Base-by-base conservation (phyloP, 2,888 invertebrate species). In the Carabus problematicus region DNA sequence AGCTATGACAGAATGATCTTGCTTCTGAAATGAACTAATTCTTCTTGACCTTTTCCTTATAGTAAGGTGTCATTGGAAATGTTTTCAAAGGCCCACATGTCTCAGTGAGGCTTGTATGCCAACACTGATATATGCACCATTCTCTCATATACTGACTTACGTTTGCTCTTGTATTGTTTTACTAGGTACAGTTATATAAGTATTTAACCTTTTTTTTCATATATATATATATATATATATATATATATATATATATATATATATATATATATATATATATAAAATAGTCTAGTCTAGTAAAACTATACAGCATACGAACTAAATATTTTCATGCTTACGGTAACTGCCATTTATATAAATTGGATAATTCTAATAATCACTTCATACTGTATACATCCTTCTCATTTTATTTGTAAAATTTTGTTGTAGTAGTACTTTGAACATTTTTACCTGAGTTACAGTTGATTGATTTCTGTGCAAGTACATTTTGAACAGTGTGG, bases 61-160 rank as follows among this genome's bases (percentile, higher is more conserved):
- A 82, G 82, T 82, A 82, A 82, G 82, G 82, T 82, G 78, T 80
- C 82, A 82, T 82, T 82, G 82, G 82, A 82, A 82, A 82, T 82
- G 82, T 81, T 74, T 72, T 72, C 45, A 71, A 59, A 60, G 60
- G 67, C 52, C 52, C 59, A 69, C 69, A 69, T 69, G 69, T 69
- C 69, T 61, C 69, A 47, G 62, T 62, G 71, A 70, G 66, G 70
- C 70, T 67, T 72, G 67, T 71, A 67, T 70, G 72, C 72, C 71
- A 63, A 62, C 70, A 73, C 70, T 73, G 72, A 71, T 71, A 70
- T 64, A 49, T 62, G 71, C 64, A 68, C 71, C 70, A 67, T 64
- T 59, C 61, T 68, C 56, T 59, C 61, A 55, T 62, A 54, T 60
- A 45, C 47, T 56, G 29, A 29, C 29, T 29, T 29, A 64, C 63